Evolutionary conservation across 2,113 vertebrate genomes (phyloP), one percentile per base, ranked within the genome.

Genomic region (Amphiprion percula): DNA sequence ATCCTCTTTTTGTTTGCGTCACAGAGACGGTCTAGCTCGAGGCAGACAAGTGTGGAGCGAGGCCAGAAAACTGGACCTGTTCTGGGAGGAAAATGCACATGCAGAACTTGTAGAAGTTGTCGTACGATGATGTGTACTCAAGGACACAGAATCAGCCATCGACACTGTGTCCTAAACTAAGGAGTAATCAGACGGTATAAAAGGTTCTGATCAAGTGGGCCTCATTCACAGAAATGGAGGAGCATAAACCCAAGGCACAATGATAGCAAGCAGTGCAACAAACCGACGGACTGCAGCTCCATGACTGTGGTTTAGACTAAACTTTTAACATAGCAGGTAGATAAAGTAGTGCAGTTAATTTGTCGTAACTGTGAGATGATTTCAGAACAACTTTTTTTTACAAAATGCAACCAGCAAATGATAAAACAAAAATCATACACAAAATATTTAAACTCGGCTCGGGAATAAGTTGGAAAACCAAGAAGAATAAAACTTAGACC

Each of bases 231-330:
- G 47, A 70, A 85, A 73, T 26, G 52, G 26, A 67, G 60, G 37
- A 71, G 65, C 70, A 90, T 85, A 87, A 85, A 85, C 82, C 75
- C 72, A 87, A 88, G 86, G 88, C 84, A 90, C 84, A 68, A 52
- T 70, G 39, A 50, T 9, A 50, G 7, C 17, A 3, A 50, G 49
- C 7, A 67, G 16, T 11, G 50, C 49, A 63, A 4, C 52, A 44
- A 21, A 41, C 3, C 16, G 11, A 62, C 17, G 39, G 14, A 19
- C 23, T 1, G 61, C 44, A 68, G 61, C 33, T 15, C n/a, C n/a
- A 19, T 2, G 5, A 63, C 64, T 39, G 33, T 56, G 50, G 41
- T 44, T 44, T 4, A 44, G 4, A 44, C 14, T 44, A 44, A 44
- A 44, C 41, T 44, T 10, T 41, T 10, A 41, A 41, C 9, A 12